Percentiles rank a stretch among this genome's conserved stretches.
Evolutionary conservation across 2,797 vertebrate genomes (phyloP).

Genomic region (Chrosomus eos): DNA sequence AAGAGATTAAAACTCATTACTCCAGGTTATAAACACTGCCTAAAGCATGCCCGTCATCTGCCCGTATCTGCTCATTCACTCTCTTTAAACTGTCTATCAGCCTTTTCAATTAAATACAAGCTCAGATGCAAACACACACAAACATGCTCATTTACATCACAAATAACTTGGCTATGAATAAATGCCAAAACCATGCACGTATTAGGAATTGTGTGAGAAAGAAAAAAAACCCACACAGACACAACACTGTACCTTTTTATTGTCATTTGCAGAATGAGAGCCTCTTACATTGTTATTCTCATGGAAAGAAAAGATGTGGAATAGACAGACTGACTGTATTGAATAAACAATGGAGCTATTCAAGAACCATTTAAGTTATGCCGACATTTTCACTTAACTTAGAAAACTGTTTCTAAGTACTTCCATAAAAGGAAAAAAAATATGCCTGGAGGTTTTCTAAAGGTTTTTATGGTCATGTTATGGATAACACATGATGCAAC

Average conservation of each 20-base stretch:
- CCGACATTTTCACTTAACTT: neutral
- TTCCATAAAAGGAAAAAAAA: neutral
- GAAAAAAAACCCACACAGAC: neutral
- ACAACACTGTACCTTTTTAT: neutral
- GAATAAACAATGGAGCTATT: constrained; percentile 12
- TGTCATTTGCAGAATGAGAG: neutral
- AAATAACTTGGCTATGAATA: constrained; percentile 51
- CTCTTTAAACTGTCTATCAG: constrained; percentile 40
- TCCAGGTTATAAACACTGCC: constrained; percentile 38
- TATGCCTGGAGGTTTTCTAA: neutral
- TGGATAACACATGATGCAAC: constrained; percentile 1
- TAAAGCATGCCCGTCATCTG: constrained; percentile 34
- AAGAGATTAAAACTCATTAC: constrained; percentile 56
- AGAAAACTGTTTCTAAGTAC: neutral
- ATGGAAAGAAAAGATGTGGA: neutral
- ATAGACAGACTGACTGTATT: neutral
- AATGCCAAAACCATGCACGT: constrained; percentile 48
- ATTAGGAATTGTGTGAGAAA: neutral
- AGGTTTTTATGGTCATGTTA: constrained; percentile 5
- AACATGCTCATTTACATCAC: constrained; percentile 24
- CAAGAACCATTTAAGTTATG: neutral
- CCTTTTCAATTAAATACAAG: constrained; percentile 42
- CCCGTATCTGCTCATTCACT: constrained; percentile 34
- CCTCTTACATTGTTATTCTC: neutral
- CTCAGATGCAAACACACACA: constrained; percentile 17